These are phyloP conservation scores for Corythornis madagascariensis DNA, from an alignment of 2,113 vertebrate species.

Conservation along the genomic window DNA sequence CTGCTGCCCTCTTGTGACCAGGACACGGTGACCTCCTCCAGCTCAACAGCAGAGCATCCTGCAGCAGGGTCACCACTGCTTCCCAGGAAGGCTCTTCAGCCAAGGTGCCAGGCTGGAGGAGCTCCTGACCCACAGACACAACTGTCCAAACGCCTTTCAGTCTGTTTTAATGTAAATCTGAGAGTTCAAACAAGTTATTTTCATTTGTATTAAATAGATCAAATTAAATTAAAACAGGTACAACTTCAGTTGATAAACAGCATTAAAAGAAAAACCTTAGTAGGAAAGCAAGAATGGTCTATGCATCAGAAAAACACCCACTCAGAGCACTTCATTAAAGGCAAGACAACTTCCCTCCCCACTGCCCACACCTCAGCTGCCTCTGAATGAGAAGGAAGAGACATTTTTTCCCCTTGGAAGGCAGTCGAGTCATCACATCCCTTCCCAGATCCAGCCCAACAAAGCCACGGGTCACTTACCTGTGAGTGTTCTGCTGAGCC, in stretches of 20 bases:
- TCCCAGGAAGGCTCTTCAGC: background rate
- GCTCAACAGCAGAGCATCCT: too few species aligned
- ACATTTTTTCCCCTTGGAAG: background rate
- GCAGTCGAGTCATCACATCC: background rate
- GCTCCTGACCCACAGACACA: too few species aligned
- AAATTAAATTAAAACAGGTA: background rate
- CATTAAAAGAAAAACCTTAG: background rate
- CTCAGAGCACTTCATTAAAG: background rate
- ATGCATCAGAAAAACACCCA: background rate
- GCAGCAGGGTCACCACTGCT: background rate
- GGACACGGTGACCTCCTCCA: background rate
- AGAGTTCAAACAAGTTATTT: conserved; percentile 32
- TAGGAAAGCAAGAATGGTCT: background rate
- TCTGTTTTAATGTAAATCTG: conserved; percentile 34
- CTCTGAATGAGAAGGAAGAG: background rate
- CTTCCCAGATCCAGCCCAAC: background rate
- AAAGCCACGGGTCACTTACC: background rate
- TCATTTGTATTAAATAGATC: conserved; percentile 29
- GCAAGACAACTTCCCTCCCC: background rate
- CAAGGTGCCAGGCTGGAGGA: background rate
- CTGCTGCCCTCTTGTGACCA: conserved; percentile 30
- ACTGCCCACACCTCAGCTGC: rapidly evolving
- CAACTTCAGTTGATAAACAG: background rate
- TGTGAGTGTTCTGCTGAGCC: too few species aligned
- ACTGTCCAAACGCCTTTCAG: rapidly evolving